Percentiles rank a stretch among this genome's conserved stretches.
phyloP scores from a whole-genome alignment of 1,140 invertebrate species.

The Heliconius congener region DNA sequence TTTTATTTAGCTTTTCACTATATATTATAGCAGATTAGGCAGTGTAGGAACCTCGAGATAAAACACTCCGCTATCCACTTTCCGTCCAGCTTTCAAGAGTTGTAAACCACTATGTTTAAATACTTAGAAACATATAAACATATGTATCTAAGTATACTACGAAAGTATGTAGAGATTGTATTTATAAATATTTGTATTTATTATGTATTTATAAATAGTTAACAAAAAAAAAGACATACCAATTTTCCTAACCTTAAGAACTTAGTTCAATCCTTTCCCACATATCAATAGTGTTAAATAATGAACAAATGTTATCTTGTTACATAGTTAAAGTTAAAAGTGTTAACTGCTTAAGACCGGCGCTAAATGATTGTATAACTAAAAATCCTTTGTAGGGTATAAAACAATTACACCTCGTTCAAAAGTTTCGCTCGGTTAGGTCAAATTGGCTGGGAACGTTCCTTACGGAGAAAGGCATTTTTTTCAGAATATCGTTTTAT shows the following conservation, averaged over 20 bases:
- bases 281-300: slow-evolving; percentile 13
- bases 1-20: no score
- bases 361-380: slow-evolving; percentile 22
- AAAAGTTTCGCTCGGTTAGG: neutral
- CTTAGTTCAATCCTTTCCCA: neutral
- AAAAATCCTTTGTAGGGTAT: slow-evolving; percentile 19
- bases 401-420: slow-evolving; percentile 39
- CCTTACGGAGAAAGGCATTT: neutral
- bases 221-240: neutral
- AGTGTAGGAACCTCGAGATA: no score
- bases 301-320: slow-evolving; percentile 12
- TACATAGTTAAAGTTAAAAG: slow-evolving; percentile 29
- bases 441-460: neutral
- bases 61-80: no score
- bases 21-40: no score
- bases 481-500: neutral
- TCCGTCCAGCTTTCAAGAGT: no score
- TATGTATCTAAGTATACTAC: no score
- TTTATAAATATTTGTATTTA: no score
- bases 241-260: neutral
- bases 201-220: no score
- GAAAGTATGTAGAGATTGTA: no score
- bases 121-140: no score
- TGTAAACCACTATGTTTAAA: no score
- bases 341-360: slow-evolving; percentile 33